phyloP scores from a whole-genome alignment of 2,888 invertebrate genomes.

The Galeruca laticollis region DNA sequence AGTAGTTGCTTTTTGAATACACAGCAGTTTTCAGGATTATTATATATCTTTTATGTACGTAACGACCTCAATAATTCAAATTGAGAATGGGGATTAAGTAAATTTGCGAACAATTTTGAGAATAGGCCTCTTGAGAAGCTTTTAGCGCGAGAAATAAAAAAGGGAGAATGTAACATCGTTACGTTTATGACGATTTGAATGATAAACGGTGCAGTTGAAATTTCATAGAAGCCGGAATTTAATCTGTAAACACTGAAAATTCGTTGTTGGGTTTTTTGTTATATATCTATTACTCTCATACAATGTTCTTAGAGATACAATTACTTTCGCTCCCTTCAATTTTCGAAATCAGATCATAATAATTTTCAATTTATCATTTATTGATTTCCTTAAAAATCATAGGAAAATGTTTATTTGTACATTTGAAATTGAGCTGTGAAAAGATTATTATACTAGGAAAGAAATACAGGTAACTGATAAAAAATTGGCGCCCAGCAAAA shows the following conservation, averaged over 20 bases:
- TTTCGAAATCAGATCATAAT: too few relatives aligned
- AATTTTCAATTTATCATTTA: too few relatives aligned
- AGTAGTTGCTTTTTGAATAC: too few relatives aligned
- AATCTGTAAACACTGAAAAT: neutral
- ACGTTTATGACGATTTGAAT: neutral
- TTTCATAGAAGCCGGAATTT: neutral
- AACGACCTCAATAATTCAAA: conserved; percentile 7
- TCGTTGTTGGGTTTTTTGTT: neutral
- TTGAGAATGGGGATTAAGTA: neutral
- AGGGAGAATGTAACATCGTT: neutral
- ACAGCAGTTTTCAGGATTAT: too few relatives aligned
- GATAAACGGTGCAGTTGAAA: neutral
- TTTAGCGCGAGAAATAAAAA: conserved; percentile 5
- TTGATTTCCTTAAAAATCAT: too few relatives aligned
- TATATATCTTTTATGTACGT: neutral
- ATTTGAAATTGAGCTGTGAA: too few relatives aligned
- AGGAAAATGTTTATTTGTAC: too few relatives aligned
- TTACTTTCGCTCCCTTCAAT: neutral
- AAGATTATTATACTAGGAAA: too few relatives aligned
- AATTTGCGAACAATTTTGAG: conserved; percentile 15
- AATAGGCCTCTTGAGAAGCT: conserved; percentile 9
- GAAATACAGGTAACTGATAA: too few relatives aligned
- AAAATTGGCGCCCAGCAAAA: too few relatives aligned
- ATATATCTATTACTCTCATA: neutral
- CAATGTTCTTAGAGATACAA: neutral